Conservation (phyloP, 2,113 vertebrate species). For the Antigone vipio region DNA sequence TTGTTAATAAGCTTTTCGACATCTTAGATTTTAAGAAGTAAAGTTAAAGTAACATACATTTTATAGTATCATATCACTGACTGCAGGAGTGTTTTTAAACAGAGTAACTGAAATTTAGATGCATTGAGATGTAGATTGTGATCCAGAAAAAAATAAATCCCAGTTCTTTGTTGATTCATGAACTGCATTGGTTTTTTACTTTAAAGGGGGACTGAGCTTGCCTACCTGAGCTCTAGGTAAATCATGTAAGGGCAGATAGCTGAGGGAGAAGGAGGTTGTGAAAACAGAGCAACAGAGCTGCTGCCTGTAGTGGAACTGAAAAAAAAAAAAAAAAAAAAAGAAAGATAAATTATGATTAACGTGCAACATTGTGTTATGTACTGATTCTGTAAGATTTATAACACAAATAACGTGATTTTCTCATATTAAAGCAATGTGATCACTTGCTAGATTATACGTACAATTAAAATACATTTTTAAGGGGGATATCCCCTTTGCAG, state of each 20-base stretch:
- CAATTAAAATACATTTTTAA: slow-evolving; percentile 20
- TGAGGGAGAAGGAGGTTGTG: not conserved
- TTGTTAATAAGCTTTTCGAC: not conserved
- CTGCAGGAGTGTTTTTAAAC: not conserved
- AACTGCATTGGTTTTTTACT: not conserved
- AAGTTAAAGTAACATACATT: not conserved
- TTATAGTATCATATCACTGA: not conserved
- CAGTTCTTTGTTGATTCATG: not conserved
- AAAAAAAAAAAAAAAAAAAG: not conserved
- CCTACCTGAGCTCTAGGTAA: not conserved
- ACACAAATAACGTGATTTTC: not conserved
- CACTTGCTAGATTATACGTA: not conserved
- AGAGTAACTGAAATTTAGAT: slow-evolving; percentile 27
- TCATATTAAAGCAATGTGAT: not conserved
- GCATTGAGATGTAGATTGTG: not conserved
- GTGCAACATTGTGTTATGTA: not conserved
- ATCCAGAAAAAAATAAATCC: not conserved
- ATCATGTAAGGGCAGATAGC: slow-evolving; percentile 17
- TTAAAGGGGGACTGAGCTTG: not conserved
- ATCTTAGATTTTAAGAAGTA: not conserved
- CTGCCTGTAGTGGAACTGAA: not conserved
- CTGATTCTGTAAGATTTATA: not conserved
- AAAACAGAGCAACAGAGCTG: not conserved
- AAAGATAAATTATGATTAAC: slow-evolving; percentile 19
- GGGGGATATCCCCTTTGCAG: not conserved